Conservation (phyloP, 2,113 vertebrate species). For the Camelus dromedarius region DNA sequence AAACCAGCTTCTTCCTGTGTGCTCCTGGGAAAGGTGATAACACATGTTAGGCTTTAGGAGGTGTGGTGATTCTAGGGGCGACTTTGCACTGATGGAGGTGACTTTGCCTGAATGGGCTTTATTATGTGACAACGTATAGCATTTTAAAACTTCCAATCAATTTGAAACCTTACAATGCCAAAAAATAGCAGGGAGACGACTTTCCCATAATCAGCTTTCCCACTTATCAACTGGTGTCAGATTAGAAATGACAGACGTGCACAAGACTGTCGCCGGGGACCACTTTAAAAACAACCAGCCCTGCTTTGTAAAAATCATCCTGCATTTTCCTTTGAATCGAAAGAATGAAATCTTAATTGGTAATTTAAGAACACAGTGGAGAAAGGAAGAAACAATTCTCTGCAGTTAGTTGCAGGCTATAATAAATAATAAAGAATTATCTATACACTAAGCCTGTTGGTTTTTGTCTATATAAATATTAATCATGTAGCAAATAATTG, state of each 20-base stretch:
- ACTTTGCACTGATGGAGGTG: neutral
- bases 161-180: conserved; percentile 35
- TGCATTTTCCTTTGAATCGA: neutral
- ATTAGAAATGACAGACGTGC: neutral
- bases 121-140: conserved; percentile 35
- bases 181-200: neutral
- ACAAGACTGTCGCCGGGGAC: neutral
- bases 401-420: neutral
- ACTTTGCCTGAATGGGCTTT: neutral
- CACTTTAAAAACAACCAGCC: neutral
- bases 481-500: neutral
- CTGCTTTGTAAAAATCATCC: neutral
- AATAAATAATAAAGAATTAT: neutral
- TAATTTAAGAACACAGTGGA: neutral
- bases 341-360: neutral
- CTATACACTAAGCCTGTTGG: neutral
- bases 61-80: neutral
- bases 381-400: neutral
- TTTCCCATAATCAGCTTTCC: neutral
- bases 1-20: neutral
- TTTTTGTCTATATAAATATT: neutral
- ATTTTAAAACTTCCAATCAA: conserved; percentile 11
- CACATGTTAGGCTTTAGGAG: neutral
- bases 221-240: neutral
- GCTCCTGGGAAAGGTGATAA: conserved; percentile 26